Conservation (phyloP, 2,888 invertebrate genomes). For the Chrysolina oricalcia region DNA sequence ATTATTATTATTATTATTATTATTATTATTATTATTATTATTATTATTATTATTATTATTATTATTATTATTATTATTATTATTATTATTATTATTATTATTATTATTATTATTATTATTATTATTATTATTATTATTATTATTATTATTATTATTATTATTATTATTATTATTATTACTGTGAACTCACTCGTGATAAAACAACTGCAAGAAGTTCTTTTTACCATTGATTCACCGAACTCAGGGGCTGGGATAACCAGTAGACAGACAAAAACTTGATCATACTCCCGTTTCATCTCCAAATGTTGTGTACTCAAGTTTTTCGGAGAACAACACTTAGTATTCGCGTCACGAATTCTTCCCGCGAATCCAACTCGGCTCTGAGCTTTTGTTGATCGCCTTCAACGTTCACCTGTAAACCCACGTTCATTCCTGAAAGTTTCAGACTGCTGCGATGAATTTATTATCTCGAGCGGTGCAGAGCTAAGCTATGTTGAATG, state of each 20-base stretch:
- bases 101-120: no score
- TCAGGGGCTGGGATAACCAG: background rate
- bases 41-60: no score
- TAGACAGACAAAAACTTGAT: background rate
- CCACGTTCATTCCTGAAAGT: constrained; percentile 19
- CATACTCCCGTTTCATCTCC: background rate
- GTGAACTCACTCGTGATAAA: no score
- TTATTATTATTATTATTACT: no score
- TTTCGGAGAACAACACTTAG: constrained; percentile 9
- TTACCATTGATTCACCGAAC: no score
- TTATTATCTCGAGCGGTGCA: background rate
- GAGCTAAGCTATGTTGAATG: constrained; percentile 13
- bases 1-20: no score
- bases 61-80: no score
- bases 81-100: no score
- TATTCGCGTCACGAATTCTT: constrained; percentile 5
- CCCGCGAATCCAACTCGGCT: constrained; percentile 1
- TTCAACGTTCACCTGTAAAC: constrained; percentile 21
- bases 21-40: no score
- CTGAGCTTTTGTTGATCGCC: constrained; percentile 25
- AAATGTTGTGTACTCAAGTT: background rate
- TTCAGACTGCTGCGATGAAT: constrained; percentile 20
- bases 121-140: no score
- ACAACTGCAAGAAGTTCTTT: no score
- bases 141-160: no score